Base-by-base conservation (phyloP, 2,113 vertebrate genomes). In the Furnarius figulus region DNA sequence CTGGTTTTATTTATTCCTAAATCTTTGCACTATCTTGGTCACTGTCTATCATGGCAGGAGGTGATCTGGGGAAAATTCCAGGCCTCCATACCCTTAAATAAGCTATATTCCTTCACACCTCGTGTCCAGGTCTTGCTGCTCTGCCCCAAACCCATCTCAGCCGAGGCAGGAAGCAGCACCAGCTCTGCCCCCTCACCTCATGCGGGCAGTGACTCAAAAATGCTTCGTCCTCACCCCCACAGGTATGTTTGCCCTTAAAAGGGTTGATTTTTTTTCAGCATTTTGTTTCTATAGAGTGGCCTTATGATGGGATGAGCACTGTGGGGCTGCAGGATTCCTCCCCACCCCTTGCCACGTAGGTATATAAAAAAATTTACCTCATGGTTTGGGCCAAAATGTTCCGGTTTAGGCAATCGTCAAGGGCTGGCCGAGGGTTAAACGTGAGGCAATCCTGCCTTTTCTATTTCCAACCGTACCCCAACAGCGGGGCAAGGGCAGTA, bases 251-350 rank as follows among this genome's bases (percentile, higher is more conserved):
- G 31, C 18, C 33, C 31, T 46, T 8, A 13, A 35, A 85, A 65
- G 1, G 1, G 4, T 33, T 6, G 7, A 4, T 14, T 24, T 23
- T 33, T 12, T 47, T 10, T 30, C 4, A 6, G 8, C 4, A 5
- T 62, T 87, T 89, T 84, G 33, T 9, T 15, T 63, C 30, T 50
- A 39, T 35, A n/a, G 24, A 14, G 52, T 1, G 0, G 58, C 20
- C 19, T 8, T 58, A 10, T 18, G 35, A 18, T 10, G 28, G 6
- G 31, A 35, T 44, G 18, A 39, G 30, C 3, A 8, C 22, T 27
- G 59, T 18, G 31, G 42, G 21, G 35, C 73, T 49, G 19, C 5
- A 28, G 20, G 39, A 44, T 25, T 56, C 22, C 56, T 71, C 35
- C 42, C 42, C 42, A 37, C 31, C 25, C 14, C 22, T 25, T 8